Evolutionary conservation across 1,140 invertebrate species (phyloP).

Genomic region (Leptinotarsa texana): DNA sequence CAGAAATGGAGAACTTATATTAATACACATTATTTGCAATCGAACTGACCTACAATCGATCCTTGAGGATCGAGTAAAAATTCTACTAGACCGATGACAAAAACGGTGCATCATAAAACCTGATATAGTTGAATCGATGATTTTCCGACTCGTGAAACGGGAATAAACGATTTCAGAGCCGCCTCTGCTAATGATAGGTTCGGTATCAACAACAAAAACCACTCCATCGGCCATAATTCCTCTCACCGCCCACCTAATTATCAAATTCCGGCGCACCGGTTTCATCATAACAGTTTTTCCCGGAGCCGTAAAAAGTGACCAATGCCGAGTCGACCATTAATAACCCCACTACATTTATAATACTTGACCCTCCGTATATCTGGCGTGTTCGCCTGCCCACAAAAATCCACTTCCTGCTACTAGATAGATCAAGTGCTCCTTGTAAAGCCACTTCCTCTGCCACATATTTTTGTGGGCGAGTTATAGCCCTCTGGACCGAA

Average conservation of each 20-base stretch:
- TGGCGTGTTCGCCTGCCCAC: conserved; percentile 32
- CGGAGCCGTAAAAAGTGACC: conserved; percentile 21
- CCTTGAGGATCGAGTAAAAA: too few species aligned
- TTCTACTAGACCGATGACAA: too few species aligned
- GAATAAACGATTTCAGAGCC: background rate
- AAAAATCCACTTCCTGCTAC: conserved; percentile 34
- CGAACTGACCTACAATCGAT: too few species aligned
- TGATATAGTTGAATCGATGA: too few species aligned
- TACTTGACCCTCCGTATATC: conserved; percentile 27
- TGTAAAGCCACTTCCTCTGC: conserved; percentile 32
- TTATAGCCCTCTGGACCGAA: background rate
- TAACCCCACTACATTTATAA: conserved; percentile 30
- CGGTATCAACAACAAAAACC: background rate
- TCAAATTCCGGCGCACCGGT: conserved; percentile 24
- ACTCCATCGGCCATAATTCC: conserved; percentile 9
- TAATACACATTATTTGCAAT: too few species aligned
- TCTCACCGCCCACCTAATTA: conserved; percentile 32
- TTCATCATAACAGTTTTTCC: conserved; percentile 24
- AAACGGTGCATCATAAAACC: too few species aligned
- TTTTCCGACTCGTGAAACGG: too few species aligned
- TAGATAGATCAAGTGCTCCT: conserved; percentile 34
- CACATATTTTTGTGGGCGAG: conserved; percentile 28
- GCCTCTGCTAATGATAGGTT: background rate
- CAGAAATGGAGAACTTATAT: too few species aligned
- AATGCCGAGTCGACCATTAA: conserved; percentile 29